phyloP scores from a whole-genome alignment of 2,113 vertebrate species.

The Festucalex cinctus region DNA sequence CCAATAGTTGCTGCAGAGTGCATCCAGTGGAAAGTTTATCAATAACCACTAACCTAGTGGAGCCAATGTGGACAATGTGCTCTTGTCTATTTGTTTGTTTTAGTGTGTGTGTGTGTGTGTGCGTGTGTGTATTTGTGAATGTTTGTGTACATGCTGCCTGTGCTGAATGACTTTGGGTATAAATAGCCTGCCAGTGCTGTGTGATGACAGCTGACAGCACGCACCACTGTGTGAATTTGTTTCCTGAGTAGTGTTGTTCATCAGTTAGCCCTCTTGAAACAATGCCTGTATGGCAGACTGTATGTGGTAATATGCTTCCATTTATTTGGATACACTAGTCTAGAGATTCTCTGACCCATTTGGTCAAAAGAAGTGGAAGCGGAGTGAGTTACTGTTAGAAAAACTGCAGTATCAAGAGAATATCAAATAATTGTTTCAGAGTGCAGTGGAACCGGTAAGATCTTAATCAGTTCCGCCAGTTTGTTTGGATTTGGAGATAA shows the following conservation, averaged over 20 bases:
- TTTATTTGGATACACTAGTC: slow-evolving; percentile 20
- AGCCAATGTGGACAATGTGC: slow-evolving; percentile 52
- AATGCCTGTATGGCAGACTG: slow-evolving; percentile 40
- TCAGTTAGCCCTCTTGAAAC: slow-evolving; percentile 63
- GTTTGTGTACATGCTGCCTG: slow-evolving; percentile 56
- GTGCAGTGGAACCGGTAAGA: background rate
- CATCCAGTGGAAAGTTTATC: slow-evolving; percentile 60
- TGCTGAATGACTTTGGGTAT: slow-evolving; percentile 71
- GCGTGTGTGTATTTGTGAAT: slow-evolving; percentile 39
- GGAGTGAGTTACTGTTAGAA: background rate
- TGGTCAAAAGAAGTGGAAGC: background rate
- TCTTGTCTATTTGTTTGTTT: slow-evolving; percentile 47
- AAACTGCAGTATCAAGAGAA: slow-evolving; percentile 3
- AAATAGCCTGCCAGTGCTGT: slow-evolving; percentile 68
- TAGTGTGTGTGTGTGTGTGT: slow-evolving; percentile 32
- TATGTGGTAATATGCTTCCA: slow-evolving; percentile 45
- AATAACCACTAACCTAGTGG: slow-evolving; percentile 64
- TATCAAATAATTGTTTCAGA: background rate
- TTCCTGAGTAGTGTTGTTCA: slow-evolving; percentile 67
- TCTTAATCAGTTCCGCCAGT: background rate
- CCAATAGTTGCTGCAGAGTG: slow-evolving; percentile 33
- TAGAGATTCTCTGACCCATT: background rate
- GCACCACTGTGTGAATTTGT: slow-evolving; percentile 74
- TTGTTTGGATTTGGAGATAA: background rate
- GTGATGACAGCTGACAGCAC: slow-evolving; percentile 75